These are phyloP conservation scores for Drosophila mauritiana DNA, from an alignment of 1,140 invertebrate genomes.

Conservation along the genomic window DNA sequence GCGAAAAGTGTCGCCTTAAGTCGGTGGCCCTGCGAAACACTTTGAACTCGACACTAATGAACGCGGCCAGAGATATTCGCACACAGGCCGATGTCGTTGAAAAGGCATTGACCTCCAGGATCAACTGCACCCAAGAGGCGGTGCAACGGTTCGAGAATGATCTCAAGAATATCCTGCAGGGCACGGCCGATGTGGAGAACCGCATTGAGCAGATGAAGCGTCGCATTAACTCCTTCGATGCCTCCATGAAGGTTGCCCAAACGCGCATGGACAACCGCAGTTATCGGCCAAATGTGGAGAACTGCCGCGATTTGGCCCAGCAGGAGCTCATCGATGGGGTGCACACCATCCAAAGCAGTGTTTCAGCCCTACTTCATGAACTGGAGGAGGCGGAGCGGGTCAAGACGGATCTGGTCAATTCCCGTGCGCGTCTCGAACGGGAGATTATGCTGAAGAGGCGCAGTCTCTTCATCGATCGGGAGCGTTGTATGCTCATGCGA, in stretches of 20 bases:
- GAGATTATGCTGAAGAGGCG: conserved; percentile 90
- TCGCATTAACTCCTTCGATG: conserved; percentile 88
- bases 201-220: conserved; percentile 87
- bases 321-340: conserved; percentile 90
- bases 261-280: conserved; percentile 90
- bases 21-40: conserved; percentile 87
- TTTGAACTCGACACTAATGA: conserved; percentile 87
- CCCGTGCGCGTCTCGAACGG: conserved; percentile 88
- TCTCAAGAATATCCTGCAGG: conserved; percentile 87
- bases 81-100: conserved; percentile 90
- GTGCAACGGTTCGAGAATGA: conserved; percentile 88
- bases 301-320: conserved; percentile 89
- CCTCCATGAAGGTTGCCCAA: conserved; percentile 91
- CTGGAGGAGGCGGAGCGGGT: conserved; percentile 87
- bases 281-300: conserved; percentile 89
- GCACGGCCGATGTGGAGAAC: conserved; percentile 89
- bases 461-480: conserved; percentile 88
- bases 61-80: conserved; percentile 89
- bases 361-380: conserved; percentile 87
- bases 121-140: conserved; percentile 88
- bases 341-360: conserved; percentile 88
- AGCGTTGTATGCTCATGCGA: conserved; percentile 87
- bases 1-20: conserved; percentile 87
- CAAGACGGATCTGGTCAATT: conserved; percentile 87
- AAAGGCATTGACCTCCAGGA: conserved; percentile 87